A percentile compares a stretch with the other conserved stretches of the same genome.
Conservation (phyloP, 2,113 vertebrate species). For the Aix galericulata region DNA sequence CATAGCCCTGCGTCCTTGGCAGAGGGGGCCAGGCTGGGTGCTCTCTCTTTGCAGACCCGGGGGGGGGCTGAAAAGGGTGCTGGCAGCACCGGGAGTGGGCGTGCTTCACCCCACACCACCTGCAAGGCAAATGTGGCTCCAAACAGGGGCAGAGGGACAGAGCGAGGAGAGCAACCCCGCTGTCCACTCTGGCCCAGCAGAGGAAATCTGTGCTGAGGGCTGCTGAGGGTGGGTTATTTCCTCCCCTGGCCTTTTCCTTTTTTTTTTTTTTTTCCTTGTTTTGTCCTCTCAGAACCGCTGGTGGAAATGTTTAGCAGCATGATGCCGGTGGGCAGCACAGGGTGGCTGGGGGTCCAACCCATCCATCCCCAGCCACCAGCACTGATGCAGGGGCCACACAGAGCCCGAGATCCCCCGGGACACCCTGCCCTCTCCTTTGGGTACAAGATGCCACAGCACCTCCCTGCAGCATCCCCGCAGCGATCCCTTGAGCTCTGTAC, state of each 20-base stretch:
- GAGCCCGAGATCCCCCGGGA: neutral
- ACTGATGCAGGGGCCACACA: neutral
- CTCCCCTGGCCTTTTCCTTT: neutral
- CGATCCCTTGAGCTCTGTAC: neutral
- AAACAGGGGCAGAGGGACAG: neutral
- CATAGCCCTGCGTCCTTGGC: neutral
- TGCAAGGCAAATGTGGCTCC: too few species aligned
- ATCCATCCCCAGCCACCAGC: too few species aligned
- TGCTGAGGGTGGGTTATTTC: neutral
- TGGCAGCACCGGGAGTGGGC: fast-evolving
- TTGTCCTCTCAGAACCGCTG: neutral
- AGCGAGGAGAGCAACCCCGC: fast-evolving
- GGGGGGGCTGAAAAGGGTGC: fast-evolving
- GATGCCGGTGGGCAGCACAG: too few species aligned
- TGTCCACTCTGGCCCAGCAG: fast-evolving
- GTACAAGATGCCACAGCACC: neutral
- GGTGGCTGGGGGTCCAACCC: too few species aligned
- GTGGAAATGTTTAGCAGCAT: neutral
- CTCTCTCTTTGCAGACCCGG: neutral
- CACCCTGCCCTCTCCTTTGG: neutral
- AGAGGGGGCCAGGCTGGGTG: neutral
- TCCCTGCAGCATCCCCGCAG: neutral
- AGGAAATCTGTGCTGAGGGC: neutral
- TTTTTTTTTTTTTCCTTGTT: neutral
- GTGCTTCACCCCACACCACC: fast-evolving